phyloP scores from a whole-genome alignment of 1,140 invertebrate species.

The Diachasma alloeum region DNA sequence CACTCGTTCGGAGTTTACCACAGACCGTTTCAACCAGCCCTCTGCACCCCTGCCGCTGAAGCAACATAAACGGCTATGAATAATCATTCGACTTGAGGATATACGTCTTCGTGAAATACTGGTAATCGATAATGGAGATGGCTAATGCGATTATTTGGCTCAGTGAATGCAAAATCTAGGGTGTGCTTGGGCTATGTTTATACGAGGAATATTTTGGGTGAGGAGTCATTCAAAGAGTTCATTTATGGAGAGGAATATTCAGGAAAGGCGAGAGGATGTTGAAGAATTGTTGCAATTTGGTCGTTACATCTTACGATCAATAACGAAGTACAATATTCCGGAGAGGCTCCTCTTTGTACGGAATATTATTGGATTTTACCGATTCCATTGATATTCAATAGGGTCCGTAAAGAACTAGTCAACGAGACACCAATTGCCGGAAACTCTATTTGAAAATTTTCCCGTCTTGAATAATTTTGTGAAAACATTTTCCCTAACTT shows the following conservation, averaged over 20 bases:
- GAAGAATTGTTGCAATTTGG: not conserved
- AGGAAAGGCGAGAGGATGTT: not conserved
- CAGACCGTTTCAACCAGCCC: not conserved
- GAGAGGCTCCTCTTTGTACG: not conserved
- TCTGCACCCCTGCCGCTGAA: not conserved
- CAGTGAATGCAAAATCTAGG: not conserved
- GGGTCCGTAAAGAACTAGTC: not conserved
- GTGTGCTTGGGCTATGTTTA: not conserved
- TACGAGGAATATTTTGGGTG: not conserved
- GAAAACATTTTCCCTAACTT: not conserved
- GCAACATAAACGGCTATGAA: not conserved
- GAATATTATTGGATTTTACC: not conserved
- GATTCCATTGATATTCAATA: not conserved
- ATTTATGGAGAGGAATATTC: not conserved
- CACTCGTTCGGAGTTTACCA: not conserved
- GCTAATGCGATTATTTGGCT: conserved; percentile 12
- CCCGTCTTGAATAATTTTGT: not conserved
- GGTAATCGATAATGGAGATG: conserved; percentile 32
- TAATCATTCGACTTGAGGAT: conserved; percentile 3
- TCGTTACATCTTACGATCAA: not conserved
- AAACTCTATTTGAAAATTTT: not conserved
- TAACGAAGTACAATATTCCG: not conserved
- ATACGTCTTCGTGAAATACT: conserved; percentile 22
- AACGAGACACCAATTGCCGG: not conserved
- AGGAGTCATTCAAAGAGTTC: not conserved